Evolutionary conservation across 2,888 invertebrate genomes (phyloP), one percentile per base, ranked within the genome.

Genomic region (Diarsia dahlii): DNA sequence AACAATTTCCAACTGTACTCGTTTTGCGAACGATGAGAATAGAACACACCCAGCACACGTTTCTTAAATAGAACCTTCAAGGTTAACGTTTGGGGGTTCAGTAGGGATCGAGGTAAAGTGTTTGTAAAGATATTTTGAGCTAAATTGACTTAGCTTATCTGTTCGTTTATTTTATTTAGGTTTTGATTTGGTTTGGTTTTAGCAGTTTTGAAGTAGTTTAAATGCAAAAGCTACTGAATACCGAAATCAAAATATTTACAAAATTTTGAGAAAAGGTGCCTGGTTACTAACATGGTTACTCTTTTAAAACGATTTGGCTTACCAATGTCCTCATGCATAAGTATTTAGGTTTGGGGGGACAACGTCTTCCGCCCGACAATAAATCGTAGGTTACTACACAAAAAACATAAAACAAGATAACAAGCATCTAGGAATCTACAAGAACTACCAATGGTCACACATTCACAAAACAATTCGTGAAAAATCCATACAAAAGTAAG

Each of bases 1-100:
- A 90, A 91, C 85, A 85, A 89, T 76, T 83, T 84, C 71, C 75
- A 67, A 80, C 78, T 46, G 73, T 71, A 78, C 80, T 78, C 69
- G 60, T 71, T 66, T 65, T 48, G 56, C 76, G 52, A 65, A 52
- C 39, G 64, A 76, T 46, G 20, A 74, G 46, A 87, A 79, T 76
- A 84, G 62, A 84, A 76, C 62, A 39, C 67, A n/a, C 85, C 63
- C n/a, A n/a, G n/a, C 68, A 78, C 71, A 54, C 54, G n/a, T 28
- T 76, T 64, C 50, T 52, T 39, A 45, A 34, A 58, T 28, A 74
- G 2, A 71, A 70, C 23, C 58, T 72, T 81, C 52, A 69, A 66
- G 62, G 81, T 60, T 46, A 48, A 58, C 20, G 46, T 39, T 68
- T 15, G 18, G n/a, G 56, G 64, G 20, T 64, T 56, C 4, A 48